Evolutionary conservation across 2,888 invertebrate genomes (phyloP), one percentile per base, ranked within the genome.

Genomic region (Busseola fusca): DNA sequence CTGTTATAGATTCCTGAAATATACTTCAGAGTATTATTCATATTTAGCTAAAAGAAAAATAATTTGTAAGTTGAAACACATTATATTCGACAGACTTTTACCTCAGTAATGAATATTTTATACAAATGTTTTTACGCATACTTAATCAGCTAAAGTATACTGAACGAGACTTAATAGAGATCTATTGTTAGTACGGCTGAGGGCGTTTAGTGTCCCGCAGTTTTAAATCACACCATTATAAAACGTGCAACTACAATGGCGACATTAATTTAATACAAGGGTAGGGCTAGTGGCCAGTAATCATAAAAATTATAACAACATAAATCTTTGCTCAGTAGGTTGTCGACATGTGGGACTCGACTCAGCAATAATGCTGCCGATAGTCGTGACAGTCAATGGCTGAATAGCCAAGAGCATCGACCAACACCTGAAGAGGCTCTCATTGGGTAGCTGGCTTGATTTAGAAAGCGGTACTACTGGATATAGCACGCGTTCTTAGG

Each of bases 21-120:
- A 34, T 34, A 34, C 34, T 5, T 34, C 34, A n/a, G 34, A 37
- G 37, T 40, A 54, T 18, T 27, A 27, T 10, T 27, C 7, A 52
- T 27, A 21, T 0, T 21, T 21, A 25, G 14, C 25, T 37, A 3
- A 7, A n/a, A 27, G 1, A 42, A 42, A 25, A 25, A 14, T 18
- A 34, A 5, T 34, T 34, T 42, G 40, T 30, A 30, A 37, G 37
- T 2, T 40, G 1, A 59, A 42, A 52, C n/a, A 63, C 21, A 37
- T 34, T n/a, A 4, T n/a, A 34, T 64, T 64, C 9, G 18, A 25
- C 14, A 37, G 16, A 56, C 12, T 27, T 56, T 14, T 21, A 66
- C 68, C 34, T 45, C 12, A 45, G 34, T 37, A 69, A 18, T 34
- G 1, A 9, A 37, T 69, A 34, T 66, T 54, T 65, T 54, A 21